Percentiles rank a stretch among this genome's conserved stretches.
phyloP scores from a whole-genome alignment of 92 coral and sea anemone species.

The Zoanthus solanderi region DNA sequence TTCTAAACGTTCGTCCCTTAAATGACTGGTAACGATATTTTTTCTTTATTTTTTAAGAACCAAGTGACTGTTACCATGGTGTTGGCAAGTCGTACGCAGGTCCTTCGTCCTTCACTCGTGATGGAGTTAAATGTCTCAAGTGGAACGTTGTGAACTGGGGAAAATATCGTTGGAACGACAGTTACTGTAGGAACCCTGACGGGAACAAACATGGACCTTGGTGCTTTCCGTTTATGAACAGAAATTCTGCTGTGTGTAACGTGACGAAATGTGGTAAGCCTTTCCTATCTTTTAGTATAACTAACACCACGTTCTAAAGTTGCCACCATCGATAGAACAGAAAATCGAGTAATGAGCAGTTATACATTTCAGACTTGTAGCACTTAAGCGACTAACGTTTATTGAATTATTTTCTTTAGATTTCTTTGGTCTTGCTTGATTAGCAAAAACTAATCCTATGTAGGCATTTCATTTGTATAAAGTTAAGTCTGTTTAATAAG shows the following conservation, averaged over 20 bases:
- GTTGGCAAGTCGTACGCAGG: conserved; percentile 31
- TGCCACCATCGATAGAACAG: not conserved
- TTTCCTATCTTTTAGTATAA: not conserved
- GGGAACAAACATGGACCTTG: conserved; percentile 24
- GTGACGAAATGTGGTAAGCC: conserved; percentile 45
- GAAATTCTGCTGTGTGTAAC: conserved; percentile 23
- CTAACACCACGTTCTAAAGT: not conserved
- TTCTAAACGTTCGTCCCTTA: too few species aligned
- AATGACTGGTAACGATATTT: not conserved
- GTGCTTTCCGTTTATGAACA: conserved; percentile 43
- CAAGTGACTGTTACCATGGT: conserved; percentile 42
- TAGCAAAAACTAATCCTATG: not conserved
- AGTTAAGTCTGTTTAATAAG: too few species aligned
- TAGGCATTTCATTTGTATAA: not conserved
- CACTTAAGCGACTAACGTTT: too few species aligned
- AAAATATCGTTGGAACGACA: conserved; percentile 34
- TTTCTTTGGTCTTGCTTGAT: not conserved
- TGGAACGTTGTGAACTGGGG: conserved; percentile 44
- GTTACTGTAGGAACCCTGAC: conserved; percentile 46
- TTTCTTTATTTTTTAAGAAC: not conserved
- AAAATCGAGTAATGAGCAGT: not conserved
- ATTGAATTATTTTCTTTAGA: not conserved
- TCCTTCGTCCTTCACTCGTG: conserved; percentile 31
- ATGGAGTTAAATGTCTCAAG: conserved; percentile 23
- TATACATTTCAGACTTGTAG: not conserved